Evolutionary conservation across 2,888 invertebrate genomes (phyloP).

Genomic region (Himalopsyche kuldschensis): DNA sequence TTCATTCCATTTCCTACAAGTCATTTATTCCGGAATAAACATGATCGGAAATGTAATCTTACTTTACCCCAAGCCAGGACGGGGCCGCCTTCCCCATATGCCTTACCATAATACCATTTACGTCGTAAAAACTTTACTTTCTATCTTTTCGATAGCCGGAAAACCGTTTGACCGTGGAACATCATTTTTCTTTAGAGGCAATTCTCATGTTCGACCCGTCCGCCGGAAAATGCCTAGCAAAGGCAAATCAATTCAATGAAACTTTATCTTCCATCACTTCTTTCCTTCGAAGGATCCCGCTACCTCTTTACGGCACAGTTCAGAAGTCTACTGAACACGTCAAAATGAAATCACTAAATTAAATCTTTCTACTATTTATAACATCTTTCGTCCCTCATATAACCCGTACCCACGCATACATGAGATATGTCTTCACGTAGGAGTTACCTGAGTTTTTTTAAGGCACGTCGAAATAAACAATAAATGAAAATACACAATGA

Average conservation of each 20-base stretch:
- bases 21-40: not conserved
- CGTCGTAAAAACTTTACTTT: not conserved
- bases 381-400: not conserved
- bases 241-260: not conserved
- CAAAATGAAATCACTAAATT: not conserved
- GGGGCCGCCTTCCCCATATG: not conserved
- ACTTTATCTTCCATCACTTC: not conserved
- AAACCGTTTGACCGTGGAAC: not conserved
- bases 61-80: not conserved
- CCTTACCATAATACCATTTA: not conserved
- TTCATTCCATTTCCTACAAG: not conserved
- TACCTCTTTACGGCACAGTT: not conserved
- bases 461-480: too few relatives aligned
- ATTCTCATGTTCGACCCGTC: not conserved
- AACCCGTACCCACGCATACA: not conserved
- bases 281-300: not conserved
- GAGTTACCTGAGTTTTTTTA: not conserved
- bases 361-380: not conserved
- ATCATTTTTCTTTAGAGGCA: constrained; percentile 1
- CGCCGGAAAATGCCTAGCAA: not conserved
- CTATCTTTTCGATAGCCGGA: not conserved
- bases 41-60: not conserved
- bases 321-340: not conserved
- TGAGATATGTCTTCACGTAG: not conserved
- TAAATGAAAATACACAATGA: too few relatives aligned